A percentile compares a stretch with the other conserved stretches of the same genome.
phyloP scores from a whole-genome alignment of 2,888 invertebrate genomes.

The Archips xylosteana region DNA sequence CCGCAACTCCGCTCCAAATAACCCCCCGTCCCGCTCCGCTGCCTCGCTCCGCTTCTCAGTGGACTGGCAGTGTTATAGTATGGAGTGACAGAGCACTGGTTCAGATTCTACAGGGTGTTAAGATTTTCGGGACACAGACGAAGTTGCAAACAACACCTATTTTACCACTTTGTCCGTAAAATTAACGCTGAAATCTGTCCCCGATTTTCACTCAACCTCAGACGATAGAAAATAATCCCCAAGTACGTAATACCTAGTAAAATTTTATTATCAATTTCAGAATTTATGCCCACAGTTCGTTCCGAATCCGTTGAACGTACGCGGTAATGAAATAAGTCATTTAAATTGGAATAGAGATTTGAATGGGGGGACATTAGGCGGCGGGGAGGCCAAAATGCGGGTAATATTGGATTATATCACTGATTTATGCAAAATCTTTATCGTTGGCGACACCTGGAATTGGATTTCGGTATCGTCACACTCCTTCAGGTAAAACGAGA shows the following conservation, averaged over 20 bases:
- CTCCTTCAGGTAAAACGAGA: conserved; percentile 18
- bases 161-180: no score
- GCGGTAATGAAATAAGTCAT: conserved; percentile 83
- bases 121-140: no score
- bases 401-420: conserved; percentile 83
- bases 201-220: background rate
- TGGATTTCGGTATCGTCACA: conserved; percentile 74
- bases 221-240: conserved; percentile 53
- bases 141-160: no score
- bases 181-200: no score
- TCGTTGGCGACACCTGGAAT: conserved; percentile 78
- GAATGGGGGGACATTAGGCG: conserved; percentile 79
- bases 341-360: conserved; percentile 83
- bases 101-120: no score
- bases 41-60: no score
- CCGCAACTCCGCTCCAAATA: no score
- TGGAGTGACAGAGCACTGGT: no score
- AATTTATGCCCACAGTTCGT: conserved; percentile 74
- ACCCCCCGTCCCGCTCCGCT: no score
- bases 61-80: no score
- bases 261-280: conserved; percentile 80
- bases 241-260: conserved; percentile 68
- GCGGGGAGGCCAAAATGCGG: conserved; percentile 71
- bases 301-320: conserved; percentile 63
- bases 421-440: conserved; percentile 85